These are phyloP conservation scores for Falco concolor DNA, from an alignment of 2,797 vertebrate species.

Conservation along the genomic window DNA sequence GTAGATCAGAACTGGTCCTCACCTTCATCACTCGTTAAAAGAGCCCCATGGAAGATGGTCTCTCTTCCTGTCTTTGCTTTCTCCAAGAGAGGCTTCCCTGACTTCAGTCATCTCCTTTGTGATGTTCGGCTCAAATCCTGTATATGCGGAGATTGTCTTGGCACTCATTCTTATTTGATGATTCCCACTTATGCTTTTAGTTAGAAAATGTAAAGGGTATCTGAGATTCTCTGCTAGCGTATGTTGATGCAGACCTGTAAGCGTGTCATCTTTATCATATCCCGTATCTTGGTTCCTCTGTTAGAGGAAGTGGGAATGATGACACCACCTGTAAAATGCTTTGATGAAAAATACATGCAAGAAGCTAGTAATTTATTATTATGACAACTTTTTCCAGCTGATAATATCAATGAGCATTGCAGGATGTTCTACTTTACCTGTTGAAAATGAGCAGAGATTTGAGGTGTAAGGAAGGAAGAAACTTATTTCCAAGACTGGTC, in stretches of 20 bases:
- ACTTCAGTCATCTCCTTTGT: background rate
- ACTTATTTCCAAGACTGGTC: background rate
- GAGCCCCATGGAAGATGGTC: background rate
- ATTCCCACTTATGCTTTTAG: background rate
- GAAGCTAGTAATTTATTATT: conserved; percentile 28
- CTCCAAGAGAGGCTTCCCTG: background rate
- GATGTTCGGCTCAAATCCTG: background rate
- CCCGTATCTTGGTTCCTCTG: background rate
- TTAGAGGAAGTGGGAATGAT: conserved; percentile 38
- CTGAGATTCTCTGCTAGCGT: background rate
- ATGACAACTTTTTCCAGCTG: conserved; percentile 25
- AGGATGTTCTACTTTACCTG: background rate
- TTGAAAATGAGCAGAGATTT: background rate
- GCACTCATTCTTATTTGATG: background rate
- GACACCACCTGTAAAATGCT: conserved; percentile 28
- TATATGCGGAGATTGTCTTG: background rate
- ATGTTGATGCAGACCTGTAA: background rate
- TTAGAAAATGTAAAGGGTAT: background rate
- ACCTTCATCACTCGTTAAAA: background rate
- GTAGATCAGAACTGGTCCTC: background rate
- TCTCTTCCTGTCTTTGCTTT: background rate
- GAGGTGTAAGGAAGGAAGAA: background rate
- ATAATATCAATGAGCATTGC: background rate
- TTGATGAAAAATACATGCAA: conserved; percentile 33
- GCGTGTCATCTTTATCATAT: conserved; percentile 4